A percentile compares a stretch with the other conserved stretches of the same genome.
Evolutionary conservation across 2,113 vertebrate species (phyloP).

Genomic region (Meleagris gallopavo): DNA sequence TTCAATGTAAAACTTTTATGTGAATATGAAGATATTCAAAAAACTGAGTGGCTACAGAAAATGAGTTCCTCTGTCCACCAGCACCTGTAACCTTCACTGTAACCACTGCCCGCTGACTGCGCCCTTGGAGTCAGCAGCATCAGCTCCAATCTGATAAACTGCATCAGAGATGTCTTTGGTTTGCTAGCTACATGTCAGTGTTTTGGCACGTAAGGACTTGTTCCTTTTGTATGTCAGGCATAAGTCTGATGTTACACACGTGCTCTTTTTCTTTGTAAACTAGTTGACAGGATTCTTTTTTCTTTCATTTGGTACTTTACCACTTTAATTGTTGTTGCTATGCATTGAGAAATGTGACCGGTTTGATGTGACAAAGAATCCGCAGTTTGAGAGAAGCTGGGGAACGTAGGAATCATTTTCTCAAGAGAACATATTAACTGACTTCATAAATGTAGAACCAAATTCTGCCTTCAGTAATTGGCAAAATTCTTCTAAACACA

Average conservation of each 20-base stretch:
- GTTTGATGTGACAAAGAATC: not conserved
- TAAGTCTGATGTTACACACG: not conserved
- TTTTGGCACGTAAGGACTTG: constrained; percentile 50
- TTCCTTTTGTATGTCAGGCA: not conserved
- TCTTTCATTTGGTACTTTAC: not conserved
- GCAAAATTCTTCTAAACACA: not conserved
- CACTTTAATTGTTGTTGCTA: not conserved
- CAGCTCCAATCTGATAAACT: not conserved
- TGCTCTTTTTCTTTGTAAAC: not conserved
- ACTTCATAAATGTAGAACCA: not conserved
- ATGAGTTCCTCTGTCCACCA: not conserved
- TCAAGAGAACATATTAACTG: not conserved
- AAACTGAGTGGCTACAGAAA: constrained; percentile 19
- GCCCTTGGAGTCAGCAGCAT: not conserved
- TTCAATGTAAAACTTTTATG: not conserved
- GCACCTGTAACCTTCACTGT: not conserved
- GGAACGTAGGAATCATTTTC: not conserved
- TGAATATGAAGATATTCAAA: not conserved
- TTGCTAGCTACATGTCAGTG: constrained; percentile 65
- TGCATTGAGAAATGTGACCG: not conserved
- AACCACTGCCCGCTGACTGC: not conserved
- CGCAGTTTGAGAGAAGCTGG: not conserved
- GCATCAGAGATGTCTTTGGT: constrained; percentile 25
- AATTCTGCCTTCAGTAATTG: constrained; percentile 8
- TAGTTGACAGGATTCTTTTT: not conserved